These are phyloP conservation scores for Oreocharis arfaki DNA, from an alignment of 2,113 vertebrate species.

Conservation along the genomic window DNA sequence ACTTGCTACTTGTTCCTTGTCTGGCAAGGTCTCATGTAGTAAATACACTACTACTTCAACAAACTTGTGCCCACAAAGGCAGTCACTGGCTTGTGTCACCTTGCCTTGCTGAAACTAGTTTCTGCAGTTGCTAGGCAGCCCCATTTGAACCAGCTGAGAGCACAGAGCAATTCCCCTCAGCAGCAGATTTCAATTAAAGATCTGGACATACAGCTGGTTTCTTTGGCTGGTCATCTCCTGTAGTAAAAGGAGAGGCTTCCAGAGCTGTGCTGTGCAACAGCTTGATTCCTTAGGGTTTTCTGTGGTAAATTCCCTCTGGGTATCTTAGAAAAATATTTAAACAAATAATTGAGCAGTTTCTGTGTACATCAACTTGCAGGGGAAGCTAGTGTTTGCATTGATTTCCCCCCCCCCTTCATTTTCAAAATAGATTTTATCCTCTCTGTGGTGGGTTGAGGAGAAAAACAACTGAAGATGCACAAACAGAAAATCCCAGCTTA, in stretches of 20 bases:
- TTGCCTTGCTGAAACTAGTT: neutral
- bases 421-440: neutral
- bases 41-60: neutral
- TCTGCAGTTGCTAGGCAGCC: conserved; percentile 56
- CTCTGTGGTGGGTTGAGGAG: neutral
- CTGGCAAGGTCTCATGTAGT: neutral
- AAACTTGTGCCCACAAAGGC: neutral
- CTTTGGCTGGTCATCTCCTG: conserved; percentile 16
- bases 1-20: neutral
- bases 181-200: conserved; percentile 43
- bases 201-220: conserved; percentile 43
- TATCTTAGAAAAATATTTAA: conserved; percentile 43
- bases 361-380: neutral
- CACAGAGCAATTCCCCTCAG: neutral
- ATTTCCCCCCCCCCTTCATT: neutral
- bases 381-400: neutral
- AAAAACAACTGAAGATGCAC: neutral
- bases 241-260: conserved; percentile 23
- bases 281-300: conserved; percentile 39
- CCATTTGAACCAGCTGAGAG: conserved; percentile 46
- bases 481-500: neutral
- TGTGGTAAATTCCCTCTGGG: neutral
- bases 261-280: conserved; percentile 4
- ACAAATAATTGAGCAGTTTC: conserved; percentile 42
- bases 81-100: neutral